phyloP scores from a whole-genome alignment of 2,888 invertebrate genomes.

The Smittia sp. region DNA sequence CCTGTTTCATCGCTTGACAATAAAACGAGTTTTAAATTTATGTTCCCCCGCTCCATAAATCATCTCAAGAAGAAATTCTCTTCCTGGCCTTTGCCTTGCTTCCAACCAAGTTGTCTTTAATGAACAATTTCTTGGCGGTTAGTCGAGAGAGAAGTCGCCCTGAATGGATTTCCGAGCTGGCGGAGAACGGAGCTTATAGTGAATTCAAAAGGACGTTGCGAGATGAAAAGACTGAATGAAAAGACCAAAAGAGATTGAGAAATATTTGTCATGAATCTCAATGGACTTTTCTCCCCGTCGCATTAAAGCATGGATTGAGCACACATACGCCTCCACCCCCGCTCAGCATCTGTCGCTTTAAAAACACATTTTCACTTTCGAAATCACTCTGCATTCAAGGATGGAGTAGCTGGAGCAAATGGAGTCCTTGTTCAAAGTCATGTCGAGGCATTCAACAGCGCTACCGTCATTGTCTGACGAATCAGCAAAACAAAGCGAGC shows the following conservation, averaged over 20 bases:
- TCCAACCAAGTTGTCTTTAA: conserved; percentile 5
- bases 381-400: conserved; percentile 45
- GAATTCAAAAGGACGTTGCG: neutral
- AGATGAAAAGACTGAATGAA: neutral
- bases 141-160: neutral
- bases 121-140: conserved; percentile 3
- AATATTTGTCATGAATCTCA: neutral
- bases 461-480: conserved; percentile 49
- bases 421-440: conserved; percentile 53
- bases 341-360: neutral
- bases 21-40: conserved; percentile 22
- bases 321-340: neutral
- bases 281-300: neutral
- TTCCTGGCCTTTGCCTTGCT: neutral
- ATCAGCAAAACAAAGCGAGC: conserved; percentile 8
- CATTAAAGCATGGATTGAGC: neutral
- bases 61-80: neutral
- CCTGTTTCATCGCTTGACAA: conserved; percentile 9
- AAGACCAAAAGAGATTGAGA: neutral
- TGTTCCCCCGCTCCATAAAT: neutral
- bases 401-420: conserved; percentile 55
- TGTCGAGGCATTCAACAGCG: conserved; percentile 54
- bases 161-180: neutral
- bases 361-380: neutral
- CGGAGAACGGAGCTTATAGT: neutral